phyloP scores from a whole-genome alignment of 1,140 invertebrate genomes.

The Rhopalosiphum padi region DNA sequence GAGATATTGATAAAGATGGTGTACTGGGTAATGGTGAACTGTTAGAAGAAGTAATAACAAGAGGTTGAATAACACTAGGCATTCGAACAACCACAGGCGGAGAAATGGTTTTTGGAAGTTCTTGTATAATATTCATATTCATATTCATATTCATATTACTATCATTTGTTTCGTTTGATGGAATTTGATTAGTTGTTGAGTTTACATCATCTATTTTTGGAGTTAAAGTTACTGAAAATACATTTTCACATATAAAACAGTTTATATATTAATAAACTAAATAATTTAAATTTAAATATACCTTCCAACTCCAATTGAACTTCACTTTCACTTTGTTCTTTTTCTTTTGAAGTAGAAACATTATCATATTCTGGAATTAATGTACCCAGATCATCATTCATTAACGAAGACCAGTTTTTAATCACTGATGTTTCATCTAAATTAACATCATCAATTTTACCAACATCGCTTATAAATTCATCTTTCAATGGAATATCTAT shows the following conservation, averaged over 20 bases:
- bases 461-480: not conserved
- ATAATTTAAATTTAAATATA: not conserved
- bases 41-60: constrained; percentile 40
- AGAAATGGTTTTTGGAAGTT: constrained; percentile 16
- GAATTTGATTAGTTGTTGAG: constrained; percentile 28
- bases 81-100: constrained; percentile 17
- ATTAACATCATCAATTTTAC: constrained; percentile 5
- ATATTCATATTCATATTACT: not conserved
- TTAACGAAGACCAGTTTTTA: constrained; percentile 39
- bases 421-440: constrained; percentile 43
- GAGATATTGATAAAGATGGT: not conserved
- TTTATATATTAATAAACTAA: not conserved
- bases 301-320: constrained; percentile 45
- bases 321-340: constrained; percentile 29
- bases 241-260: not conserved
- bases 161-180: not conserved
- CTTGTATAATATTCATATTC: not conserved
- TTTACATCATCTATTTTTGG: constrained; percentile 40
- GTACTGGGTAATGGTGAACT: constrained; percentile 40
- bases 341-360: constrained; percentile 44
- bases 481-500: not conserved
- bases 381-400: constrained; percentile 22
- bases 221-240: constrained; percentile 46
- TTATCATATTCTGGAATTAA: constrained; percentile 41
- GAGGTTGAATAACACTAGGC: constrained; percentile 22